Evolutionary conservation across 2,797 vertebrate genomes (phyloP).

Genomic region (Phoxinus dragarum): DNA sequence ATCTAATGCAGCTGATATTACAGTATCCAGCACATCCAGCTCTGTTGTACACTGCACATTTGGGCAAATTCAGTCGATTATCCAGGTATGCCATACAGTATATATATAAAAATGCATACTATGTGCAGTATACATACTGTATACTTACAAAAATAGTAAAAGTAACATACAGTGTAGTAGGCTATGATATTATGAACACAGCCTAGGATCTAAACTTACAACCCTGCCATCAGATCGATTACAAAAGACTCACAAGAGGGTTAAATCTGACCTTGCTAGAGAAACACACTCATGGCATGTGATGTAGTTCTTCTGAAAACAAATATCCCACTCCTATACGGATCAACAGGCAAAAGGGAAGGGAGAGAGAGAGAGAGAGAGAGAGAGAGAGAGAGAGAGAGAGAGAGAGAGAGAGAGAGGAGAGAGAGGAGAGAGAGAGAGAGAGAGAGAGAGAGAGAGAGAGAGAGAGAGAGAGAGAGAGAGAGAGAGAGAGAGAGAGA

Average conservation of each 20-base stretch:
- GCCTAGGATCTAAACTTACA: neutral
- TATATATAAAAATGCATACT: neutral
- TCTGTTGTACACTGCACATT: neutral
- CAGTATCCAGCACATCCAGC: neutral
- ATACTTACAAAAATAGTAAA: neutral
- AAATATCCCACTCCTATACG: neutral
- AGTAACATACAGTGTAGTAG: neutral
- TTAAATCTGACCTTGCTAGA: neutral
- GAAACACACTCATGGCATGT: neutral
- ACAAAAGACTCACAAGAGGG: neutral
- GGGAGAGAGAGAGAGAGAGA: neutral
- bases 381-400: neutral
- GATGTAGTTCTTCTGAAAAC: neutral
- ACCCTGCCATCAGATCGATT: neutral
- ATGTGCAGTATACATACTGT: neutral
- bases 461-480: too few relatives aligned
- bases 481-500: neutral
- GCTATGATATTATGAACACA: neutral
- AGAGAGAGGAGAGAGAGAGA: slow-evolving; percentile 4
- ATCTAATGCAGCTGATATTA: neutral
- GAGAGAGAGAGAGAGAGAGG: neutral
- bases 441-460: neutral
- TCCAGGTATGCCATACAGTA: neutral
- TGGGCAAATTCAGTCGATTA: neutral
- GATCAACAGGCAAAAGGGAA: neutral